These are phyloP conservation scores for Agriotes lineatus DNA, from an alignment of 2,888 invertebrate genomes.

Conservation along the genomic window DNA sequence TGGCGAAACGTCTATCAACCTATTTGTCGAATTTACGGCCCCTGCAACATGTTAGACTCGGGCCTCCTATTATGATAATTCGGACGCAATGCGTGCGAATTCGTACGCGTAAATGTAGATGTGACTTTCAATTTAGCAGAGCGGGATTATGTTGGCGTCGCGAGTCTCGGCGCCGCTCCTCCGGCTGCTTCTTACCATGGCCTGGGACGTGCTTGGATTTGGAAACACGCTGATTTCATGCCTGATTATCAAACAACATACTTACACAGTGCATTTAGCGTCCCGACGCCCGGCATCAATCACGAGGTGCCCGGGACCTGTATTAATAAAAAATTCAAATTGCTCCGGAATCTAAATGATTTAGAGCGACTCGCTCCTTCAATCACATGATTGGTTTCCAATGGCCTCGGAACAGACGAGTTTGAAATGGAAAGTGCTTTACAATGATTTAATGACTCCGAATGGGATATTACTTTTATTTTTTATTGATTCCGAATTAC, in stretches of 20 bases:
- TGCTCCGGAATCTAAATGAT: slow-evolving; percentile 45
- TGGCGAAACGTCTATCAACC: slow-evolving; percentile 40
- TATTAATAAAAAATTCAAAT: slow-evolving; percentile 46
- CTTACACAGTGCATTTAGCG: slow-evolving; percentile 51
- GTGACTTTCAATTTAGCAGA: slow-evolving; percentile 65
- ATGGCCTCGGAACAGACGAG: slow-evolving; percentile 53
- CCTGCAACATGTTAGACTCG: slow-evolving; percentile 38
- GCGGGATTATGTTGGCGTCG: slow-evolving; percentile 67
- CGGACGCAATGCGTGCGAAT: slow-evolving; percentile 63
- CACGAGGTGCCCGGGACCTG: slow-evolving; percentile 34
- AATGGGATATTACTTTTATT: slow-evolving; percentile 54
- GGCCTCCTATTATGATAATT: slow-evolving; percentile 64
- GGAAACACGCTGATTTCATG: slow-evolving; percentile 64
- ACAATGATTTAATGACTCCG: slow-evolving; percentile 58
- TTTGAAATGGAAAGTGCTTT: slow-evolving; percentile 56
- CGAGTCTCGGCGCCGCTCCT: slow-evolving; percentile 64
- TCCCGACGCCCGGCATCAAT: slow-evolving; percentile 5
- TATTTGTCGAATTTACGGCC: slow-evolving; percentile 43
- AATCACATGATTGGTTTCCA: slow-evolving; percentile 56
- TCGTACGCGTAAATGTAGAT: slow-evolving; percentile 64
- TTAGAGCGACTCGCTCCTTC: slow-evolving; percentile 44
- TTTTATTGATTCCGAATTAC: slow-evolving; percentile 50
- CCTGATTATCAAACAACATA: slow-evolving; percentile 58
- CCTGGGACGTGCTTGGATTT: slow-evolving; percentile 62
- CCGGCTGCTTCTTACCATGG: slow-evolving; percentile 50